Evolutionary conservation across 1,140 invertebrate genomes (phyloP).

Genomic region (Cotesia vestalis): DNA sequence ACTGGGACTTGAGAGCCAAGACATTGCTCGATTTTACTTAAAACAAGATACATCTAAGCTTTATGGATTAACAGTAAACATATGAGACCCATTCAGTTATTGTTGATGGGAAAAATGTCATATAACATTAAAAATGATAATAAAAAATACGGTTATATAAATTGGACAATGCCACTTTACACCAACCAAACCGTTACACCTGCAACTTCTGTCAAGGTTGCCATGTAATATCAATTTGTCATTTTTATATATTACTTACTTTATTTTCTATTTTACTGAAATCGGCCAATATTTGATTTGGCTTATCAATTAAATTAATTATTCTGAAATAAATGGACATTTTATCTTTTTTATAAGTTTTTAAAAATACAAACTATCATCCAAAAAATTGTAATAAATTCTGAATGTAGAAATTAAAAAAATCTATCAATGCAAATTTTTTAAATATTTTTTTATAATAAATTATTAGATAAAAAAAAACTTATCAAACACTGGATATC

Average conservation of each 20-base stretch:
- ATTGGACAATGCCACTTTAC: conserved; percentile 8
- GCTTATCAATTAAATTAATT: too few relatives aligned
- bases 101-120: not conserved
- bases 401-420: too few relatives aligned
- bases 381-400: too few relatives aligned
- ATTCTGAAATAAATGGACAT: too few relatives aligned
- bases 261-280: not conserved
- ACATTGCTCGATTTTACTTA: not conserved
- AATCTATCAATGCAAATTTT: too few relatives aligned
- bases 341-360: too few relatives aligned
- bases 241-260: not conserved
- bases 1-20: not conserved
- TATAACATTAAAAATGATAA: conserved; percentile 8
- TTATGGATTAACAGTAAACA: too few relatives aligned
- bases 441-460: too few relatives aligned
- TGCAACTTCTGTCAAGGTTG: conserved; percentile 7
- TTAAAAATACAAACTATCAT: too few relatives aligned
- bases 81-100: not conserved
- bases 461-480: too few relatives aligned
- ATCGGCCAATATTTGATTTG: not conserved
- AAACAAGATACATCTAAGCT: too few relatives aligned
- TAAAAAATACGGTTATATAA: conserved; percentile 20
- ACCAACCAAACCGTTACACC: conserved; percentile 7
- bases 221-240: conserved; percentile 17
- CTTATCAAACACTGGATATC: too few relatives aligned